Evolutionary conservation across 2,113 vertebrate species (phyloP).

Genomic region (Dipodomys stephensi): DNA sequence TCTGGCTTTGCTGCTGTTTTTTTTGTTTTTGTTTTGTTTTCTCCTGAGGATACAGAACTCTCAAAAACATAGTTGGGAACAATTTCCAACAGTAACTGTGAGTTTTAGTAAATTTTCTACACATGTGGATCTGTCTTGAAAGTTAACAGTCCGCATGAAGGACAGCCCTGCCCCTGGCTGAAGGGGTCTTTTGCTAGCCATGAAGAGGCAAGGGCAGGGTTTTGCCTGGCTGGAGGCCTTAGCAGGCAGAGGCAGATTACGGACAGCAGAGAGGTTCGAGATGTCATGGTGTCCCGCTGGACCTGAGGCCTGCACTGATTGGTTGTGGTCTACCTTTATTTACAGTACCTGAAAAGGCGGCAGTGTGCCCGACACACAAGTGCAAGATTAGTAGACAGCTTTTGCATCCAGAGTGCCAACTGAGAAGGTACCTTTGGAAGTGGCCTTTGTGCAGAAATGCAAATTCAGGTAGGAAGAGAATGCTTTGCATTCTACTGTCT

Average conservation of each 20-base stretch:
- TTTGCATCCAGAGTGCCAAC: not conserved
- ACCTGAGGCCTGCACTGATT: not conserved
- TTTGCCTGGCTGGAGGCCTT: not conserved
- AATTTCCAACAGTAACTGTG: not conserved
- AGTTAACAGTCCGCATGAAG: not conserved
- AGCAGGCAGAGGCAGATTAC: accelerated
- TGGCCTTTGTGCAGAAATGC: not conserved
- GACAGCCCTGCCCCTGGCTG: not conserved
- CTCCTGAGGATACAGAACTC: not conserved
- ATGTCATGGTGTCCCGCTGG: not conserved
- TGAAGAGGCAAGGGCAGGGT: not conserved
- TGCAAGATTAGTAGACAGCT: not conserved
- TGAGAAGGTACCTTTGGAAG: not conserved
- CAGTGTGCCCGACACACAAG: not conserved
- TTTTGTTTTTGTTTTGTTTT: not conserved
- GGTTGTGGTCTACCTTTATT: not conserved
- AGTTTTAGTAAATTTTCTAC: not conserved
- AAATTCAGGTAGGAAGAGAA: not conserved
- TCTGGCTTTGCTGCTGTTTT: not conserved
- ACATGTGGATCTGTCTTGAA: constrained; percentile 29
- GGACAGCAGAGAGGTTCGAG: not conserved
- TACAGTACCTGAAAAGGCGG: not conserved
- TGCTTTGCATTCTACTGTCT: not conserved
- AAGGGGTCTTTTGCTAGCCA: not conserved
- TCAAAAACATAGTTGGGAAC: not conserved